Base-by-base conservation (phyloP, 2,888 invertebrate genomes). In the Hemaris fuciformis region DNA sequence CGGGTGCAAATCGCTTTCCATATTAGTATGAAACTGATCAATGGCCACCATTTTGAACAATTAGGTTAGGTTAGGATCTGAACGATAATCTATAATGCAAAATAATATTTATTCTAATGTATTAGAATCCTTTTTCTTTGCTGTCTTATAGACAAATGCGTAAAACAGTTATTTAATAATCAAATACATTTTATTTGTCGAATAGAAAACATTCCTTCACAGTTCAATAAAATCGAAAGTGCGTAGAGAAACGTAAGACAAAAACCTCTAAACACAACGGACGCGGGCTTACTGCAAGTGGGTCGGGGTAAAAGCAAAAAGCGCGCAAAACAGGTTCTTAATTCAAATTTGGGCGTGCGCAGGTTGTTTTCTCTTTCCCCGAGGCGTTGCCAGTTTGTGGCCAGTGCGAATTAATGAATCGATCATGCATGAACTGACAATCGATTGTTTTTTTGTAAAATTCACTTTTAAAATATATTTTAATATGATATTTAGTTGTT, bases 301-400 rank as follows among this genome's bases (percentile, higher is more conserved):
- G 88, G 87, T 81, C 83, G 74, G 74, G 77, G 79, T 84, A 81
- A 79, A 72, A 79, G 79, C 77, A 81, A 84, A 87, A 89, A 85
- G 78, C 72, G 76, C 73, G 73, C 76, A 72, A 74, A 87, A 85
- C 90, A 85, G 85, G 90, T 89, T 85, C 74, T 74, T 63, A 78
- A 77, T 83, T 84, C 74, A 77, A 85, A 87, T 84, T 87, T 80
- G 65, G 72, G 71, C 78, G 80, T 75, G 73, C 72, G 78, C 88
- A 85, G 80, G 85, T 86, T 77, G 78, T 84, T 88, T 88, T 88
- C 87, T 83, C 84, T 84, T 81, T 77, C 73, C 71, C 79, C 64
- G 73, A 69, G 77, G 78, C 73, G 71, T 62, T 67, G 58, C 27
- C 53, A 63, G 34, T 48, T 48, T 41, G 60, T 63, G 53, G 62